A percentile compares a stretch with the other conserved stretches of the same genome.
Evolutionary conservation across 2,888 invertebrate genomes (phyloP).

Genomic region (Limnephilus auricula): DNA sequence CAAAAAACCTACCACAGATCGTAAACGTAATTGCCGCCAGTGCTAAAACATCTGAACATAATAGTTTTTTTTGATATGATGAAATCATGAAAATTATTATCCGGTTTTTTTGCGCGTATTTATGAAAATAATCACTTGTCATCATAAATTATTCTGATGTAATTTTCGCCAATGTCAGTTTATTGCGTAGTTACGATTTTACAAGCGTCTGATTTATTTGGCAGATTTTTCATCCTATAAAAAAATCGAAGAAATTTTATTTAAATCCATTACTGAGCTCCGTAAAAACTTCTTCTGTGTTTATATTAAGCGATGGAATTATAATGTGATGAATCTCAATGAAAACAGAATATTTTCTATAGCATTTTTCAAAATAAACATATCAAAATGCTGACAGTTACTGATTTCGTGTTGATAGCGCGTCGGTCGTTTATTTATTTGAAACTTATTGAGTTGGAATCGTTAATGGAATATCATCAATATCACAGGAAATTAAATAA

Average conservation of each 20-base stretch:
- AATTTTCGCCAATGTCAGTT: background rate
- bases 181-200: background rate
- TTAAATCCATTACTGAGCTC: background rate
- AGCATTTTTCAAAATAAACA: background rate
- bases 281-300: background rate
- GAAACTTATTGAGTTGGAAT: background rate
- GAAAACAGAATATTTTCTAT: background rate
- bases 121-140: background rate
- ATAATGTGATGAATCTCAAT: background rate
- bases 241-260: background rate
- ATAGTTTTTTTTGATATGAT: background rate
- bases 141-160: background rate
- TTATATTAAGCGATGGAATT: background rate
- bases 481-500: background rate
- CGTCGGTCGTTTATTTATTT: background rate
- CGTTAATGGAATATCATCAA: background rate
- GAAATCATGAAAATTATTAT: background rate
- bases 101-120: background rate
- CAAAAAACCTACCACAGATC: background rate
- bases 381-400: background rate
- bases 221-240: background rate
- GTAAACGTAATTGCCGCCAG: background rate
- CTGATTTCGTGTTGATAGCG: background rate
- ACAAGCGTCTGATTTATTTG: background rate
- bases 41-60: background rate